Evolutionary conservation across 2,888 invertebrate species (phyloP), one percentile per base, ranked within the genome.

Genomic region (Atrina japonica): DNA sequence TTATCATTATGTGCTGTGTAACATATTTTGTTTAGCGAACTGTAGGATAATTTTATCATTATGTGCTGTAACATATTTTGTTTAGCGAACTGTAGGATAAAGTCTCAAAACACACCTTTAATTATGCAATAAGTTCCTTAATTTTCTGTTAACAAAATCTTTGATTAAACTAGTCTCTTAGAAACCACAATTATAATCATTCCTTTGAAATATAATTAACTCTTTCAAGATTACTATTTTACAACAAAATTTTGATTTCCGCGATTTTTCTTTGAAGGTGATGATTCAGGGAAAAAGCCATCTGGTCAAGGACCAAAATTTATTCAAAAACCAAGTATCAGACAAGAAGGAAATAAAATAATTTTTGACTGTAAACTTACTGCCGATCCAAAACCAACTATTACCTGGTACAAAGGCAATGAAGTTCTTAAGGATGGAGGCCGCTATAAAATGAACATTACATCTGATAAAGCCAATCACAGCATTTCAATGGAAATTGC

Each of bases 281-380:
- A 65, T 5, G 67, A 77, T 18, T 66, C 70, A 41, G 47, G 30
- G 5, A 65, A 58, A 9, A 72, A 76, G 59, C 71, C 59, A 1
- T 45, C 76, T 43, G 88, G 87, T n/a, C 67, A 70, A 16, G 81
- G 83, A 58, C 98, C 98, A 75, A 94, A 97, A 88, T 98, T 98
- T 92, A 97, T 97, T 78, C 97, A 97, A 93, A 98, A 98, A 92
- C 99, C 99, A 78, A 95, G 96, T 92, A 99, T 99, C 92, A 97
- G 98, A 92, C 99, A 99, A 90, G 97, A 88, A 96, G 98, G 97
- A 81, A 81, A 85, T 30, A 92, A 96, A 77, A 94, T 98, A 81
- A 95, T 98, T 6, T 85, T 88, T 74, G 88, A 89, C 76, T 88
- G 88, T 66, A 81, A 80, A 67, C 81, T 89, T 25, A 81, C 84